phyloP scores from a whole-genome alignment of 2,888 invertebrate species.

The Dryobota labecula region DNA sequence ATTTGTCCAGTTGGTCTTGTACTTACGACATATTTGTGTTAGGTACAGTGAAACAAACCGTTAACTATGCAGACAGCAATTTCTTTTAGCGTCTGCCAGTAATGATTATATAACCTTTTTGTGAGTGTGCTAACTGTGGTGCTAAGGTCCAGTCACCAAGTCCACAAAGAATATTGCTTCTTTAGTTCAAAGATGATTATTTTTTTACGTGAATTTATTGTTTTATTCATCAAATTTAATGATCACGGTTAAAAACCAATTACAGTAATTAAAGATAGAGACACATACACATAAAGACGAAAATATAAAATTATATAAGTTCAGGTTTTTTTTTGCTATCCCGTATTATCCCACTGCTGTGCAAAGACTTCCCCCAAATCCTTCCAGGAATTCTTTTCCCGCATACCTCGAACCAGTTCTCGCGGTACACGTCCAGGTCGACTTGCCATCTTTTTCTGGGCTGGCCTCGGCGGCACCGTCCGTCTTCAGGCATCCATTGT shows the following conservation, averaged over 20 bases:
- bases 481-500: no score
- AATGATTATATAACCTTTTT: background rate
- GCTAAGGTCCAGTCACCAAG: background rate
- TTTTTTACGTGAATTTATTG: background rate
- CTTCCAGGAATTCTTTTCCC: no score
- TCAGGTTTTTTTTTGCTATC: no score
- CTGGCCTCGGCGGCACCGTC: no score
- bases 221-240: background rate
- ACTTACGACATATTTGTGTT: slow-evolving; percentile 2
- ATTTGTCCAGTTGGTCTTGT: slow-evolving; percentile 4
- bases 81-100: background rate
- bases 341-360: no score
- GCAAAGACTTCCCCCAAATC: no score
- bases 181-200: background rate
- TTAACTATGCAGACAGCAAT: background rate
- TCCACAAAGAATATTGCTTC: background rate
- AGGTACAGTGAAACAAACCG: slow-evolving; percentile 9
- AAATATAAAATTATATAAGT: background rate
- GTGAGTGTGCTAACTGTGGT: background rate
- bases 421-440: no score
- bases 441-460: no score
- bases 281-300: background rate
- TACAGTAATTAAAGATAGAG: background rate
- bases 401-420: no score
- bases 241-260: no score